Base-by-base conservation (phyloP, 2,888 invertebrate genomes). In the Rhimphoctona megacephalus region DNA sequence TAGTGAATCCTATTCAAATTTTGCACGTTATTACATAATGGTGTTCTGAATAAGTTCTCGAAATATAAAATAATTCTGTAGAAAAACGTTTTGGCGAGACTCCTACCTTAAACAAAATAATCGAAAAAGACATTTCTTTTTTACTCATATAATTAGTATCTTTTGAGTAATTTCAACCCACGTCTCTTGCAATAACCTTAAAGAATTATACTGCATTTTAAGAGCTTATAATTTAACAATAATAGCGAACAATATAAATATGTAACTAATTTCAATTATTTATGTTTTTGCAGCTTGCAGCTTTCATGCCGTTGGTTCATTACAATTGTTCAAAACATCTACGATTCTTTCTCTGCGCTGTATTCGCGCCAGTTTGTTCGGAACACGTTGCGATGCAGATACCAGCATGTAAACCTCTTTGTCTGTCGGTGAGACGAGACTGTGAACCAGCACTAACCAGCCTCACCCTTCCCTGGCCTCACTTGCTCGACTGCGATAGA, bases 291-390 rank as follows among this genome's bases (percentile, higher is more conserved):
- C 96, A 97, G 97, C 96, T 97, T 93, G 95, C 96, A 86, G 95
- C 96, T 86, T 97, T 97, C 94, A 95, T 96, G 92, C 97, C 96
- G 0, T 95, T 98, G 85, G 96, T 98, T 80, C 96, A 97, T 89
- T 96, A 97, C 92, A 96, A 97, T 77, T 98, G 98, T 93, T 98
- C 98, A 6, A 95, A 96, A 83, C 97, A 98, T 92, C 96, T 98
- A 64, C 96, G 97, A 89, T 97, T 98, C 94, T 97, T 98, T 92
- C 96, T 99, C 86, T 99, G 98, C 95, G 97, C 98, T 22, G 97
- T 98, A 78, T 98, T 98, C 94, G 97, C 98, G 14, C 98, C 98
- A 54, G 97, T 99, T 94, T 99, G 98, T 94, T 98, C 98, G 46
- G 97, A 97, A 92, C 97, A 98, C 94, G 97, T 98, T 88, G 96